These are phyloP conservation scores for Dermatemys mawii DNA, from an alignment of 2,113 vertebrate genomes.

Conservation along the genomic window DNA sequence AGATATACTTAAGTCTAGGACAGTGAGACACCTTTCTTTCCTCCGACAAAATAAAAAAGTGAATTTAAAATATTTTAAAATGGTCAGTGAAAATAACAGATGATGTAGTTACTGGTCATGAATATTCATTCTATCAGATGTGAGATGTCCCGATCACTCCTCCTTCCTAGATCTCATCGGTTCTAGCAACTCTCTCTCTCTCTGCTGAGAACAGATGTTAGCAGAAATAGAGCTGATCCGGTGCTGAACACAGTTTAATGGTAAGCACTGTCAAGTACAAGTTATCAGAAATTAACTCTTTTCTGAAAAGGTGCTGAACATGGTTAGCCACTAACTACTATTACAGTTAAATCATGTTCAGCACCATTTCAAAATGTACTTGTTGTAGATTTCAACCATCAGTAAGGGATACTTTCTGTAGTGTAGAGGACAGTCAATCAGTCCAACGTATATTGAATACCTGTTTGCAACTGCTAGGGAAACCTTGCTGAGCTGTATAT, in stretches of 20 bases:
- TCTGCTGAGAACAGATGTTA: neutral
- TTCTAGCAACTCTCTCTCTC: neutral
- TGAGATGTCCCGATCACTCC: neutral
- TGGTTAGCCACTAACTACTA: neutral
- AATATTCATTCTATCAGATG: neutral
- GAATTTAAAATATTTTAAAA: neutral
- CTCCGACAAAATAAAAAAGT: neutral
- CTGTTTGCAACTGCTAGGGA: neutral
- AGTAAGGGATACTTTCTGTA: neutral
- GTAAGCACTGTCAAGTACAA: neutral
- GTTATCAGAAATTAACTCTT: neutral
- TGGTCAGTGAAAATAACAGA: neutral
- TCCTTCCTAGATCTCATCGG: neutral
- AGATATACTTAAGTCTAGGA: neutral
- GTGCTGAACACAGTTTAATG: neutral
- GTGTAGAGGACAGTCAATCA: neutral
- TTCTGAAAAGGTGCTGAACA: neutral
- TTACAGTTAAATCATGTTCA: neutral
- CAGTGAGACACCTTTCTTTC: neutral
- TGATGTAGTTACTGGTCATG: neutral
- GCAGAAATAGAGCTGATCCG: neutral
- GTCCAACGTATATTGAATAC: neutral
- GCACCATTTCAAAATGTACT: neutral
- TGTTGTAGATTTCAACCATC: neutral
- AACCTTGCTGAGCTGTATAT: neutral